Percentiles rank a stretch among this genome's conserved stretches.
Conservation (phyloP, 2,113 vertebrate genomes). For the Silurus asotus region DNA sequence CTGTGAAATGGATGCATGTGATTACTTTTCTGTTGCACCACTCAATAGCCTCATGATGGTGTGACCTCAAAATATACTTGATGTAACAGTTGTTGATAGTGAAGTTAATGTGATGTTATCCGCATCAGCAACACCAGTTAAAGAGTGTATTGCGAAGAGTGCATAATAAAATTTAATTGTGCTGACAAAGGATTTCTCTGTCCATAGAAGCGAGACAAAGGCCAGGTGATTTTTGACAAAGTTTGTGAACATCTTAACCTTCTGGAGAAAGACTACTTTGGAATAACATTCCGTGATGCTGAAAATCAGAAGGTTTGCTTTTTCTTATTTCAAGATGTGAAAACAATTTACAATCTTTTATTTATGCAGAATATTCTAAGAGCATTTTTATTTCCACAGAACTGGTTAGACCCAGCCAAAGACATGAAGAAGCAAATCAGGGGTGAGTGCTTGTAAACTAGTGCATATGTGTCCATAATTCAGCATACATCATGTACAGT, state of each 20-base stretch:
- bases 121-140: background rate
- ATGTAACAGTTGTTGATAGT: background rate
- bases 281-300: conserved; percentile 81
- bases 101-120: background rate
- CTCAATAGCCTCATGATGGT: background rate
- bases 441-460: conserved; percentile 77
- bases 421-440: conserved; percentile 97
- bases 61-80: background rate
- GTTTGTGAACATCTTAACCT: conserved; percentile 88
- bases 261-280: conserved; percentile 88
- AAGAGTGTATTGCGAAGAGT: background rate
- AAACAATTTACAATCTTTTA: background rate
- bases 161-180: background rate
- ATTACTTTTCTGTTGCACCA: background rate
- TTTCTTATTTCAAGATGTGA: background rate
- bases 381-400: conserved; percentile 71
- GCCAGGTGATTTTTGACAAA: conserved; percentile 84
- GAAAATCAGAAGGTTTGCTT: conserved; percentile 84
- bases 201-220: conserved; percentile 82
- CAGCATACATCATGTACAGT: background rate
- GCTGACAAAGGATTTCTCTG: conserved; percentile 43
- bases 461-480: background rate
- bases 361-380: background rate
- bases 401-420: conserved; percentile 95
- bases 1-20: no score